Evolutionary conservation across 2,888 invertebrate genomes (phyloP).

Genomic region (Caenorhabditis imperialis): DNA sequence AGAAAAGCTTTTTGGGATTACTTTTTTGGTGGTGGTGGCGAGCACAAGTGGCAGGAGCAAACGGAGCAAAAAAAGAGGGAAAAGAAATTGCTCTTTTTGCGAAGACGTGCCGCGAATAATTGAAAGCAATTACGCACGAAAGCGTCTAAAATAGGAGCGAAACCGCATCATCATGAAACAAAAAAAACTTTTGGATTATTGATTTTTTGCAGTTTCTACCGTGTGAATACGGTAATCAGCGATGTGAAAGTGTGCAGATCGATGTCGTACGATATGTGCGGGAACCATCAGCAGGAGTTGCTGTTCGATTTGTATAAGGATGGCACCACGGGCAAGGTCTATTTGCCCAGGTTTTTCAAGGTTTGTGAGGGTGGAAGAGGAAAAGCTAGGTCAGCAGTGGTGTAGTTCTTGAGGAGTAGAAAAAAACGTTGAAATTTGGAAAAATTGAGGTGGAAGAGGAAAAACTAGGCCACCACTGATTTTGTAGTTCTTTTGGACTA

Average conservation of each 20-base stretch:
- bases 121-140: too few species aligned
- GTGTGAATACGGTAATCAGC: slow-evolving; percentile 59
- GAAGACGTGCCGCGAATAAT: too few species aligned
- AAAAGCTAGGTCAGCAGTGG: too few species aligned
- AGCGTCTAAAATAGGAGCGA: background rate
- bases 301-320: slow-evolving; percentile 71
- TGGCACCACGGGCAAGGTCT: slow-evolving; percentile 65
- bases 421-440: too few species aligned
- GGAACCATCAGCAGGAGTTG: slow-evolving; percentile 61
- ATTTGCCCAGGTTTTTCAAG: slow-evolving; percentile 67
- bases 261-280: slow-evolving; percentile 55
- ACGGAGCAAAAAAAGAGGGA: background rate
- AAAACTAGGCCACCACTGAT: too few species aligned
- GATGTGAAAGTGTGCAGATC: slow-evolving; percentile 50
- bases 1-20: slow-evolving; percentile 29
- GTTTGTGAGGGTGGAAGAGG: too few species aligned
- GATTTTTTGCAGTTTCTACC: slow-evolving; percentile 52
- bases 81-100: too few species aligned
- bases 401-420: too few species aligned
- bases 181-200: too few species aligned
- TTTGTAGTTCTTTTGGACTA: too few species aligned
- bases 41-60: background rate
- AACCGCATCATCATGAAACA: too few species aligned
- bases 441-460: too few species aligned
- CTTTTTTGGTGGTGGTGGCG: slow-evolving; percentile 21